These are phyloP conservation scores for Drosophila pseudoananassae DNA, from an alignment of 1,140 invertebrate genomes.

Conservation along the genomic window DNA sequence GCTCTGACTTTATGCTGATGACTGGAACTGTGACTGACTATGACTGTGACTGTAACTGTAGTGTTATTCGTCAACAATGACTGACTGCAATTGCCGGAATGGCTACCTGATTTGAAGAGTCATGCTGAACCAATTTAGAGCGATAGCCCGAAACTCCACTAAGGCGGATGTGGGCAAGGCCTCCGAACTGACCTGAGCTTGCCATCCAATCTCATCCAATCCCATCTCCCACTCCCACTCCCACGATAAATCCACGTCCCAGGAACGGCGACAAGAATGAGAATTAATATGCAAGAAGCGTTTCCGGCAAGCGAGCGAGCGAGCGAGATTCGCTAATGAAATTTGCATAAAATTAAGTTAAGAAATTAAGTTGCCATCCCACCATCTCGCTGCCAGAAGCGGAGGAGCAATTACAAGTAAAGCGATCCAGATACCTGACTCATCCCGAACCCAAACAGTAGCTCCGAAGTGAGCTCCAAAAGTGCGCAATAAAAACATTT, in stretches of 20 bases:
- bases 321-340: conserved; percentile 51
- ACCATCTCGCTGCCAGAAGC: conserved; percentile 7
- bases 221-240: no score
- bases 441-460: conserved; percentile 51
- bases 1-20: conserved; percentile 18
- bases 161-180: conserved; percentile 38
- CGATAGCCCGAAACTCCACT: conserved; percentile 27
- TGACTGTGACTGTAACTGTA: conserved; percentile 3
- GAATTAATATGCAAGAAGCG: conserved; percentile 63
- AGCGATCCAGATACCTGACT: conserved; percentile 8
- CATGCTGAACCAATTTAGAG: conserved; percentile 39
- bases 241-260: conserved; percentile 61
- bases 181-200: conserved; percentile 28
- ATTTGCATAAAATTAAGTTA: conserved; percentile 70
- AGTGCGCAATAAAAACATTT: conserved; percentile 65
- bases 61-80: conserved; percentile 1
- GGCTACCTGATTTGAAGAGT: conserved; percentile 24
- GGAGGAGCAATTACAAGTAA: conserved; percentile 37
- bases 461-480: conserved; percentile 25
- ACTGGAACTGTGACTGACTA: conserved; percentile 15
- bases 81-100: conserved; percentile 31
- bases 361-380: conserved; percentile 30
- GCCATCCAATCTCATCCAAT: background rate
- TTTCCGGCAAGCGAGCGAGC: conserved; percentile 60
- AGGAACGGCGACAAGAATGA: conserved; percentile 41